Evolutionary conservation across 2,888 invertebrate species (phyloP), one percentile per base, ranked within the genome.

Genomic region (Sylvicola cinctus): DNA sequence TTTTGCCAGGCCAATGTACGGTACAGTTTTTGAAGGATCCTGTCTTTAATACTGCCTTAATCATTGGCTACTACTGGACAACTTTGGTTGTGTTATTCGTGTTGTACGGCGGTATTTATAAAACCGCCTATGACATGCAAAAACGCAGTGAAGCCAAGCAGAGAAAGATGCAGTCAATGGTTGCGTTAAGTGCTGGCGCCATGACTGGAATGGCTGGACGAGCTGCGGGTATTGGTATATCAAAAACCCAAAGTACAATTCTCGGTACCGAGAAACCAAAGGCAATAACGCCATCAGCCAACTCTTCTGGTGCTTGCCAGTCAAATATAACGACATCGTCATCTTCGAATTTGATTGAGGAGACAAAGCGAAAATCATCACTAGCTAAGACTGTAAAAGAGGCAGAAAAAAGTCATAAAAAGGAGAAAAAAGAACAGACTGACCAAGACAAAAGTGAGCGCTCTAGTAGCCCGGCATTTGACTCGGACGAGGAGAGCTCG

Each of bases 21-120:
- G 95, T 96, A 12, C 95, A 96, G 59, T 98, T 98, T 60, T 68
- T 96, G 39, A 91, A 91, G 55, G 90, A 96, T 56, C 90, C 95
- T 1, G 74, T 93, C 35, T 95, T 98, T 56, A 96, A 96, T 55
- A 93, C 95, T 43, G 83, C 93, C 33, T 68, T 96, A 38, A 95
- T 95, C 36, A 88, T 96, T 46, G 83, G 81, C 32, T 96, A 96
- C 57, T 96, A 91, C 54, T 98, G 93, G 95, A 88, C 83, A 29
- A 98, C 98, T 0, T 63, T 99, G 23, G 74, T 91, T 36, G 90
- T 99, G 28, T 70, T 99, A 40, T 88, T 95, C 51, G 76, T 88
- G 38, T 66, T 99, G 8, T 99, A 99, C 54, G 88, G 85, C 32
- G 95, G 93, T 8, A 96, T 96, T 48, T 96, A 95, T 56, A 85